Evolutionary conservation across 2,888 invertebrate species (phyloP), one percentile per base, ranked within the genome.

Genomic region (Labia minor): DNA sequence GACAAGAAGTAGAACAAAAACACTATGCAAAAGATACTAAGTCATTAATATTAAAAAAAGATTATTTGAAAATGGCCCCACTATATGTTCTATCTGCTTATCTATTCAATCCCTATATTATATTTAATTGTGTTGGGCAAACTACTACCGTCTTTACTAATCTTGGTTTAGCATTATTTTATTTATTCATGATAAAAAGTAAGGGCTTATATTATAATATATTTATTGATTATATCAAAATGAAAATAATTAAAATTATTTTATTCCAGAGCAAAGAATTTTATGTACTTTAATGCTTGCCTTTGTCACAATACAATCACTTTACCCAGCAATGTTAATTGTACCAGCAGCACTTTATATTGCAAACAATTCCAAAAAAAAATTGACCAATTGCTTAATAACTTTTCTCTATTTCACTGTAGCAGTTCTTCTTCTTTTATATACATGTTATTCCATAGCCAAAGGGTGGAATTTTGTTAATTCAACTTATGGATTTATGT

Each of bases 81-180:
- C 79, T 86, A 70, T 87, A 87, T 77, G 90, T 92, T 0, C 78
- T 88, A 8, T 83, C 88, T 19, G 86, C 88, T 1, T 95, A 92
- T 78, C 81, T 95, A 61, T 90, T 94, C 73, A 95, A 94, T 79
- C 96, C 96, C 0, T 92, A 92, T 75, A 86, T 88, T 26, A 84
- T 96, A 67, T 80, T 93, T 66, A 91, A 89, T 73, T 96, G 95
- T 79, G 86, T 89, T 26, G 94, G 90, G 10, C 86, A 89, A 77
- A 93, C 95, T 0, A 95, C 95, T 1, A 93, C 93, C 1, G 90
- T 93, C 11, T 86, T 95, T 72, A 89, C 89, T 72, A 96, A 96
- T 79, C 81, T 95, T n/a, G 81, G 90, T 63, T 79, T 92, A 21
- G 85, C 92, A 0, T 73, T 87, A 2, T 84, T 87, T 65, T 80